phyloP scores from a whole-genome alignment of 2,888 invertebrate species.

The Dryadula phaetusa region DNA sequence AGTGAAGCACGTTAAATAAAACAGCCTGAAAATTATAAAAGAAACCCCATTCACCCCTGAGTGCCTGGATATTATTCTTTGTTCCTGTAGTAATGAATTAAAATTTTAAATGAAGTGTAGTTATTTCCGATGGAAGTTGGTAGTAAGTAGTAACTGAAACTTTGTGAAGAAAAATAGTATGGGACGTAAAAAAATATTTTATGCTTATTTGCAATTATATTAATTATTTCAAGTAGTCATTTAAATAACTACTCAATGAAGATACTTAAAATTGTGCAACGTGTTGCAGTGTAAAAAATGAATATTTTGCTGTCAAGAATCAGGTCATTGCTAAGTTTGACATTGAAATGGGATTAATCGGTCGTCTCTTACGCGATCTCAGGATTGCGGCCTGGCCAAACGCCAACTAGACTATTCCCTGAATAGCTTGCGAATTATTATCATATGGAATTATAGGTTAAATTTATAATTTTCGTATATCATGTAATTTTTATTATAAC shows the following conservation, averaged over 20 bases:
- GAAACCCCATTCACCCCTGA: slow-evolving; percentile 17
- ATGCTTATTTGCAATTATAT: too few relatives aligned
- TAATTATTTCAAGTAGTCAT: neutral
- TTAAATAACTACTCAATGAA: neutral
- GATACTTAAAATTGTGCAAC: neutral
- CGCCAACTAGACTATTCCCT: slow-evolving; percentile 62
- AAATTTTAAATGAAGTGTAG: neutral
- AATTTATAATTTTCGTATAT: neutral
- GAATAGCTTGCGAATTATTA: slow-evolving; percentile 45
- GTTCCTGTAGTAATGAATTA: neutral
- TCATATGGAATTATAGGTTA: neutral
- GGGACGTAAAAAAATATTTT: neutral
- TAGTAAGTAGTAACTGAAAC: neutral
- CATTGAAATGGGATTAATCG: slow-evolving; percentile 67
- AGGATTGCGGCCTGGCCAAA: slow-evolving; percentile 58
- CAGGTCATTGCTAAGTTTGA: slow-evolving; percentile 59
- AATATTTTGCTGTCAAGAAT: slow-evolving; percentile 26
- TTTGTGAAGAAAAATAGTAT: neutral
- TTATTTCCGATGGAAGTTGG: neutral
- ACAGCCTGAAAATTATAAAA: slow-evolving; percentile 24
- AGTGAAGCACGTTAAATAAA: slow-evolving; percentile 19
- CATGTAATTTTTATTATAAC: neutral
- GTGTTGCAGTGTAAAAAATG: slow-evolving; percentile 17
- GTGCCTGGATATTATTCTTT: neutral
- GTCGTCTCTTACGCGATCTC: slow-evolving; percentile 56